Evolutionary conservation across 2,888 invertebrate genomes (phyloP).

Genomic region (Parasteatoda lunata): DNA sequence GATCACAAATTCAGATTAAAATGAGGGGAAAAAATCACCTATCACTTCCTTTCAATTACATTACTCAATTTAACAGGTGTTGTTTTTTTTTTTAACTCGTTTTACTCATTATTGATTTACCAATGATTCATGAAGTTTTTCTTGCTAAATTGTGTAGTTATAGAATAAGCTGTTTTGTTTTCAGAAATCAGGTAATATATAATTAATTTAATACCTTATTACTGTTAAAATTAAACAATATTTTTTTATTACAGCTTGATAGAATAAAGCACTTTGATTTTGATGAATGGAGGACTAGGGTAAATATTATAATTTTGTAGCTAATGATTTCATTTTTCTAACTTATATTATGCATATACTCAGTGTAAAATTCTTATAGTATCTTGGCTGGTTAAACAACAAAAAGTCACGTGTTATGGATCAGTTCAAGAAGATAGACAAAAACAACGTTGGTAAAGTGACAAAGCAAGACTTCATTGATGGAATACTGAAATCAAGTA

Average conservation of each 20-base stretch:
- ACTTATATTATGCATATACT: background rate
- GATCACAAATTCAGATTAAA: no score
- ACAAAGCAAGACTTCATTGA: conserved; percentile 97
- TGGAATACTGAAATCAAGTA: conserved; percentile 96
- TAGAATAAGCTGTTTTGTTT: background rate
- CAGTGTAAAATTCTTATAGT: conserved; percentile 56
- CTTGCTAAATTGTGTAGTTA: background rate
- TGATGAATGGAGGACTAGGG: conserved; percentile 98
- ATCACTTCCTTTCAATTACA: no score
- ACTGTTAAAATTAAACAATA: background rate
- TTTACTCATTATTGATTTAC: background rate
- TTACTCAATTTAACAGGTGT: no score
- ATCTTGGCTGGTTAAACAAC: conserved; percentile 90
- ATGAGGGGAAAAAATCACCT: no score
- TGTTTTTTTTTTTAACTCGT: no score
- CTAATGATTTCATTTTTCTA: background rate
- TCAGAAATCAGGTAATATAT: background rate
- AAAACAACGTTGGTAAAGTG: conserved; percentile 96
- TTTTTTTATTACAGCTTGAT: conserved; percentile 79
- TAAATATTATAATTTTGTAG: conserved; percentile 75
- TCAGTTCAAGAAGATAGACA: conserved; percentile 95
- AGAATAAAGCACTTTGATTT: conserved; percentile 98
- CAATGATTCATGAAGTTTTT: background rate
- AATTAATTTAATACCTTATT: background rate
- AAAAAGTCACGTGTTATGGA: conserved; percentile 98